phyloP scores from a whole-genome alignment of 2,888 invertebrate genomes.

The Chrysina gloriosa region DNA sequence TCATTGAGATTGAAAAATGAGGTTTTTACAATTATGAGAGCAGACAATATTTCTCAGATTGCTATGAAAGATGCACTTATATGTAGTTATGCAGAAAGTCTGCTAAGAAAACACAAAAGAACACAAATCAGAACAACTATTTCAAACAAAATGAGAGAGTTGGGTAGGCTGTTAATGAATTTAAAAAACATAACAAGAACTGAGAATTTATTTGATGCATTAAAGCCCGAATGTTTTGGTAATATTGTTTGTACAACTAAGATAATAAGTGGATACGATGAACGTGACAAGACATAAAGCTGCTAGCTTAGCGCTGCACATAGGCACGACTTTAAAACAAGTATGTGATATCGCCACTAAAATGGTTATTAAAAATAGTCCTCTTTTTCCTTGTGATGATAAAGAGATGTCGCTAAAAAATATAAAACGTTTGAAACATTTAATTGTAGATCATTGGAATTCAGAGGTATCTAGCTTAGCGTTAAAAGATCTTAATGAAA shows the following conservation, averaged over 20 bases:
- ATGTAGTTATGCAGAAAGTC: constrained; percentile 41
- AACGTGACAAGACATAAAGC: too few species aligned
- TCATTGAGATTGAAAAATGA: neutral
- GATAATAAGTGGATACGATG: constrained; percentile 44
- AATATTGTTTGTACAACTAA: constrained; percentile 43
- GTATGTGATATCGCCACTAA: constrained; percentile 45
- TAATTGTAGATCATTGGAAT: constrained; percentile 39
- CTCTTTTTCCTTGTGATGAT: neutral
- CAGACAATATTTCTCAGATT: constrained; percentile 41
- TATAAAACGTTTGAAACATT: constrained; percentile 32
- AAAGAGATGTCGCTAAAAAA: neutral
- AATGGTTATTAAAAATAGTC: neutral
- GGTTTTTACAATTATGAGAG: constrained; percentile 44
- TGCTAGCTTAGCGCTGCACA: constrained; percentile 47
- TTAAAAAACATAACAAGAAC: constrained; percentile 39
- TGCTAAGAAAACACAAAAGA: constrained; percentile 42
- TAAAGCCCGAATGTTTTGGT: constrained; percentile 43
- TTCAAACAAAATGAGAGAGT: constrained; percentile 49
- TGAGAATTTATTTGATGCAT: constrained; percentile 23
- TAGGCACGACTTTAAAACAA: constrained; percentile 47
- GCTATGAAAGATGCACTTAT: constrained; percentile 43
- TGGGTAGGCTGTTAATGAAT: constrained; percentile 41
- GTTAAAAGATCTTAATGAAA: constrained; percentile 35
- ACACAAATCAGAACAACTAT: constrained; percentile 45
- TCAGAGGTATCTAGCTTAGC: constrained; percentile 41